Conservation (phyloP, 1,140 invertebrate genomes). For the Melanaphis sacchari region DNA sequence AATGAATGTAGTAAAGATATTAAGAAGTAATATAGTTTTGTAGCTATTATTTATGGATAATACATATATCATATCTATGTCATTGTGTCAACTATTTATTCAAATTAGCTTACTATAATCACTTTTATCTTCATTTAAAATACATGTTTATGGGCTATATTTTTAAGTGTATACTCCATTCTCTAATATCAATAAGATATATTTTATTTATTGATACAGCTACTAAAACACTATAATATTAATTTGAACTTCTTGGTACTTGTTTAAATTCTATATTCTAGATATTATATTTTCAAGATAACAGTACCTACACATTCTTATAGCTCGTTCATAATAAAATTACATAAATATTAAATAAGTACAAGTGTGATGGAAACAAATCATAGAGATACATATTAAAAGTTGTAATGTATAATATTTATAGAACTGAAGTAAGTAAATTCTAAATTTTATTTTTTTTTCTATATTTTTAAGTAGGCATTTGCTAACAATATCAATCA, state of each 20-base stretch:
- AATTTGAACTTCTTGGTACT: not conserved
- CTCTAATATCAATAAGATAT: not conserved
- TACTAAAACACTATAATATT: not conserved
- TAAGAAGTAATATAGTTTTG: not conserved
- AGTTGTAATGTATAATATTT: not conserved
- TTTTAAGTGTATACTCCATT: not conserved
- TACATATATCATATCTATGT: not conserved
- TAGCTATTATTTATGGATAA: not conserved
- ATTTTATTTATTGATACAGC: not conserved
- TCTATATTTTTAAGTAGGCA: not conserved
- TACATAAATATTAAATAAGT: not conserved
- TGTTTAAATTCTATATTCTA: not conserved
- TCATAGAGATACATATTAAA: not conserved
- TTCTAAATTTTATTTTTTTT: not conserved
- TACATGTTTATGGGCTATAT: not conserved
- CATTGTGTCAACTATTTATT: not conserved
- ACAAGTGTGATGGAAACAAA: not conserved
- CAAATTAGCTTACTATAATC: not conserved
- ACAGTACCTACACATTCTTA: not conserved
- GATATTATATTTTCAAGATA: not conserved
- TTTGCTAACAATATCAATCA: not conserved
- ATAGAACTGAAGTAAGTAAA: not conserved
- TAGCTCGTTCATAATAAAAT: not conserved
- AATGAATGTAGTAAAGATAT: not conserved
- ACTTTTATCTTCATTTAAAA: constrained; percentile 16